Percentiles rank a stretch among this genome's conserved stretches.
These are phyloP conservation scores for Phytoseiulus persimilis DNA, from an alignment of 2,888 invertebrate genomes.

Conservation along the genomic window DNA sequence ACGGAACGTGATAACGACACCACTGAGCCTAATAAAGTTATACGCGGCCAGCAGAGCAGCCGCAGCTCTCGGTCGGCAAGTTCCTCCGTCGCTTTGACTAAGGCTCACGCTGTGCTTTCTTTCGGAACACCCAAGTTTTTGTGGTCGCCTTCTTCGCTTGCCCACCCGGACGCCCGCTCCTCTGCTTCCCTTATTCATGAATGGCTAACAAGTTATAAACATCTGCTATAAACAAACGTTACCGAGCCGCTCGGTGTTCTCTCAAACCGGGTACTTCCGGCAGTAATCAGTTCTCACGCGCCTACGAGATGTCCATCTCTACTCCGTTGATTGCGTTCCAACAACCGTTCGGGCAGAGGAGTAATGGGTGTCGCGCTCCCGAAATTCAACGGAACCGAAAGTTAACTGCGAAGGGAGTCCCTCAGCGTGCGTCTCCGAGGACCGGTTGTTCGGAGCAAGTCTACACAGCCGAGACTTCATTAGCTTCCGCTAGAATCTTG, in stretches of 20 bases:
- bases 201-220: conserved; percentile 5
- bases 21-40: conserved; percentile 5
- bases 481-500: too few species aligned
- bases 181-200: neutral
- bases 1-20: neutral
- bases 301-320: neutral
- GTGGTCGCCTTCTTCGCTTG: neutral
- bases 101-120: neutral
- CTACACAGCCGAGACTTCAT: too few species aligned
- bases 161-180: neutral
- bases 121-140: neutral
- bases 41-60: neutral
- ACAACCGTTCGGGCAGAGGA: neutral
- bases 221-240: neutral
- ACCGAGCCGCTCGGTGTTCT: neutral
- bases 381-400: neutral
- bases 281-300: neutral
- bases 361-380: neutral
- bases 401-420: neutral
- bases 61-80: neutral
- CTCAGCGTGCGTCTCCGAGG: neutral
- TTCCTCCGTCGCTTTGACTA: neutral
- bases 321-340: neutral
- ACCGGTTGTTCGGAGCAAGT: too few species aligned
- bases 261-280: neutral